Percentiles rank a stretch among this genome's conserved stretches.
phyloP scores from a whole-genome alignment of 2,113 vertebrate genomes.

The Odobenus rosmarus region DNA sequence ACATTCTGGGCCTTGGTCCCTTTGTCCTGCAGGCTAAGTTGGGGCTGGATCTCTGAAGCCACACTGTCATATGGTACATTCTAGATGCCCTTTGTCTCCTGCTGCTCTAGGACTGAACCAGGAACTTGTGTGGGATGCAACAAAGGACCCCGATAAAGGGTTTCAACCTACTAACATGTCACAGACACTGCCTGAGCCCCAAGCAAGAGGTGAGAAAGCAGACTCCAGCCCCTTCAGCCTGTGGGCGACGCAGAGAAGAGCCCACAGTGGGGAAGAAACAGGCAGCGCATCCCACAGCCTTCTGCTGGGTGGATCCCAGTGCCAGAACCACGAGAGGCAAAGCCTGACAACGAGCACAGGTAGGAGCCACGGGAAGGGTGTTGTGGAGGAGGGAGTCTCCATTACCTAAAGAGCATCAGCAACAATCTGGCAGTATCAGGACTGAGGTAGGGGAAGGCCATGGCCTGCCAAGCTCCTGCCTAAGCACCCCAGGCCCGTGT shows the following conservation, averaged over 20 bases:
- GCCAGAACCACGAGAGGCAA: not conserved
- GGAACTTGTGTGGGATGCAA: not conserved
- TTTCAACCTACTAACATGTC: not conserved
- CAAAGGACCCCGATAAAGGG: not conserved
- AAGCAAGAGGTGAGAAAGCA: not conserved
- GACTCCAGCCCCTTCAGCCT: not conserved
- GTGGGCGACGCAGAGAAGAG: not conserved
- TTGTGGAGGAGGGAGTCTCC: not conserved
- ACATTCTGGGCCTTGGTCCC: not conserved
- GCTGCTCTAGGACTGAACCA: not conserved
- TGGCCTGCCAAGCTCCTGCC: not conserved
- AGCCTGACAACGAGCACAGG: not conserved
- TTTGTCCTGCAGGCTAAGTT: not conserved
- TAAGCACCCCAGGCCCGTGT: not conserved
- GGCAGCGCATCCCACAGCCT: rapidly evolving
- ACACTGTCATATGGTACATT: not conserved
- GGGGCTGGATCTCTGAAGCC: not conserved
- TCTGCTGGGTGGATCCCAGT: not conserved
- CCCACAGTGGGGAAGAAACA: not conserved
- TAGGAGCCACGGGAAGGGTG: not conserved
- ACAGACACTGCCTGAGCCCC: not conserved
- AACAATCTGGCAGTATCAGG: not conserved
- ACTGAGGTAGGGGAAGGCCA: not conserved
- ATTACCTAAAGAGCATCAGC: not conserved
- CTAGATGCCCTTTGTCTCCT: not conserved